phyloP scores from a whole-genome alignment of 2,113 vertebrate genomes.

The Centrocercus urophasianus region DNA sequence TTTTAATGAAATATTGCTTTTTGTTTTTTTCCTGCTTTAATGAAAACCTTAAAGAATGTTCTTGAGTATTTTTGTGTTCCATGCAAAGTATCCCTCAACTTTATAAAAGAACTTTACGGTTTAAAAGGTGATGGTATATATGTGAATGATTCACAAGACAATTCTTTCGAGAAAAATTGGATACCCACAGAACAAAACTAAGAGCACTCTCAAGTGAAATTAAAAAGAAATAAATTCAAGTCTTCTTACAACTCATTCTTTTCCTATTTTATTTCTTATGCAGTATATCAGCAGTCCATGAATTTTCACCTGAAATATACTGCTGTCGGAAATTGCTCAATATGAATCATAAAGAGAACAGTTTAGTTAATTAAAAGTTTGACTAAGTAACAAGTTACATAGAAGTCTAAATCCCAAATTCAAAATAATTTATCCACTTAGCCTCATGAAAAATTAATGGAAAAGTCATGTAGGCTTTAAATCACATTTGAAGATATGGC shows the following conservation, averaged over 20 bases:
- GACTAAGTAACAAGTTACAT: constrained; percentile 58
- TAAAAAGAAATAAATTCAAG: constrained; percentile 46
- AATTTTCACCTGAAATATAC: constrained; percentile 55
- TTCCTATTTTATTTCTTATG: constrained; percentile 34
- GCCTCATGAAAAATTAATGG: constrained; percentile 45
- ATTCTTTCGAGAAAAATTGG: constrained; percentile 10
- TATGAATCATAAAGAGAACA: constrained; percentile 56
- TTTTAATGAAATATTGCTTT: neutral
- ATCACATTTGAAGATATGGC: neutral
- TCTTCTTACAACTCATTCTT: neutral
- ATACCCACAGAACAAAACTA: neutral
- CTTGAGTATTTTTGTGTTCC: neutral
- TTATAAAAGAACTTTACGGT: neutral
- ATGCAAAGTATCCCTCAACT: neutral
- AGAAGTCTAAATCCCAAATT: constrained; percentile 14
- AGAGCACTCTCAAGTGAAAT: constrained; percentile 3
- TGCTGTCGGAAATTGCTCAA: constrained; percentile 49
- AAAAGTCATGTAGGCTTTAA: neutral
- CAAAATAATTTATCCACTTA: constrained; percentile 57
- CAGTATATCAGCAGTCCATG: constrained; percentile 27
- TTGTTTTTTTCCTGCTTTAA: neutral
- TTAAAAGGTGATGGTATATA: neutral
- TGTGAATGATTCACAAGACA: neutral
- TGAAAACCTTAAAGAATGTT: neutral
- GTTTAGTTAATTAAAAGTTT: constrained; percentile 72